Percentiles rank a stretch among this genome's conserved stretches.
Conservation (phyloP, 2,113 vertebrate genomes). For the Anarrhichthys ocellatus region DNA sequence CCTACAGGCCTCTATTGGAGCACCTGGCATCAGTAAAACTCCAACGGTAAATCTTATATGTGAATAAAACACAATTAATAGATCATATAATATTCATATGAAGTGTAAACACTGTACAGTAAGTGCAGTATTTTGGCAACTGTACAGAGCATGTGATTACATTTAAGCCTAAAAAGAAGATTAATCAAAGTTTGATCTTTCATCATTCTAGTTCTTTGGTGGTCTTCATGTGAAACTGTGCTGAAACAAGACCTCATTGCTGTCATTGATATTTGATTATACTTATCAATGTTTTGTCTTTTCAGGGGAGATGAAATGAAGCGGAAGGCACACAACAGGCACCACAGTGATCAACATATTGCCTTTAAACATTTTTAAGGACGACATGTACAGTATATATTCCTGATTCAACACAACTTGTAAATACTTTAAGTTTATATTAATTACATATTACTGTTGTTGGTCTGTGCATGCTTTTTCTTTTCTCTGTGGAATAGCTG, state of each 20-base stretch:
- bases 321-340: background rate
- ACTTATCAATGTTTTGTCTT: slow-evolving; percentile 41
- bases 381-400: slow-evolving; percentile 49
- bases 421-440: slow-evolving; percentile 43
- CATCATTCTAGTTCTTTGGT: background rate
- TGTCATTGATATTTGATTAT: background rate
- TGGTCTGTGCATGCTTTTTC: slow-evolving; percentile 29
- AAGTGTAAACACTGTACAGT: background rate
- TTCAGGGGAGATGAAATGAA: slow-evolving; percentile 62
- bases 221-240: background rate
- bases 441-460: background rate
- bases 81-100: background rate
- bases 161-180: background rate
- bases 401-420: slow-evolving; percentile 23
- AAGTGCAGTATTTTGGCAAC: background rate
- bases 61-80: background rate
- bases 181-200: background rate
- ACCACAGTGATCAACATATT: background rate
- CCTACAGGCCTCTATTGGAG: background rate
- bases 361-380: background rate
- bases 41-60: slow-evolving; percentile 22
- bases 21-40: slow-evolving; percentile 28
- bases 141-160: background rate
- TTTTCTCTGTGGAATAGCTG: background rate
- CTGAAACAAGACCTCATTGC: background rate